Evolutionary conservation across 1,140 invertebrate genomes (phyloP), one percentile per base, ranked within the genome.

Genomic region (Calliopsis andreniformis): DNA sequence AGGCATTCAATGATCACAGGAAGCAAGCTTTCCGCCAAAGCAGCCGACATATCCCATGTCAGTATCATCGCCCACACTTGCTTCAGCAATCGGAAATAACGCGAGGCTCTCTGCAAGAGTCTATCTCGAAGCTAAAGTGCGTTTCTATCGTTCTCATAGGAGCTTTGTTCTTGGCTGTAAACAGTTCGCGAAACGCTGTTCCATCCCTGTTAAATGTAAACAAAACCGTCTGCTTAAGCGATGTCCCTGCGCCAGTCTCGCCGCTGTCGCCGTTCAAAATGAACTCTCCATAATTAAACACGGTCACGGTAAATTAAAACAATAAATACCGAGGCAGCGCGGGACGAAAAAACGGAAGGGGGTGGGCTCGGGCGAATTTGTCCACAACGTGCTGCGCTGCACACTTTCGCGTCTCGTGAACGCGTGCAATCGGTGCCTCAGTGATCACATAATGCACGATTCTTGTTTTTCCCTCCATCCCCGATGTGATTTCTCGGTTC

Each of bases 221-320:
- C 51, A 68, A 64, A 76, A 79, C 58, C 55, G 73, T 81, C 77
- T 76, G 64, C 51, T 45, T 59, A 80, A 81, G 68, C 56, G 71
- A 12, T 53, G 62, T 58, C 70, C 56, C 51, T 70, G 42, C 70
- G 63, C 53, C 56, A 49, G 28, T 58, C 42, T 51, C 25, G 42
- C 16, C 51, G 78, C 80, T 87, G 80, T 83, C 79, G 72, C 73
- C 82, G 77, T 77, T 78, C 80, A 80, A 86, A 90, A 90, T 90
- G 88, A 89, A 90, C 87, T 87, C 84, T 89, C 88, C 84, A 90
- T 90, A 90, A 90, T 90, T 90, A 90, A 90, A 90, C 87, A 87
- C 70, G 76, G 80, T 62, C 80, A 47, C 77, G 85, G 87, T 90
- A 87, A 89, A 90, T 89, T 90, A 89, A 90, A 90, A 89, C 88